Evolutionary conservation across 2,113 vertebrate species (phyloP), one percentile per base, ranked within the genome.

Genomic region (Podarcis cretensis): DNA sequence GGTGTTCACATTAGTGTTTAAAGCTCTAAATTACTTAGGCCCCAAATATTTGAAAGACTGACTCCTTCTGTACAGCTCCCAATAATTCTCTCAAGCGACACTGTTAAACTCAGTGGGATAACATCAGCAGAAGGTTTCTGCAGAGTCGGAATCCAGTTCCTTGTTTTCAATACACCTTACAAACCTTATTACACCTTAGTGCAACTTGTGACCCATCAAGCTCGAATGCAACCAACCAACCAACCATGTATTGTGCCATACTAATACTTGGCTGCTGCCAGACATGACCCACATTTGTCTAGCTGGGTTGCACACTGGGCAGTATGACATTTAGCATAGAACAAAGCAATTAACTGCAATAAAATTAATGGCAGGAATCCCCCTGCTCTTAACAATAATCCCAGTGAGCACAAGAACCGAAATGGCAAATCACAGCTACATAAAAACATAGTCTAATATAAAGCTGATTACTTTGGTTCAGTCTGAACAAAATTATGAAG

Each of bases 341-440:
- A 76, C 18, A 76, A 83, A 68, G 79, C 66, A 88, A 75, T 75
- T 37, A 43, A 76, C 20, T 23, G 27, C 80, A 75, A 75, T 69
- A 83, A 32, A 73, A 69, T 65, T 89, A 89, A 40, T 90, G 89
- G 93, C 82, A 90, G 40, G 85, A 68, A 88, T 76, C 84, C 57
- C 87, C 1, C 21, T 94, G 71, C 27, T 83, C 43, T 71, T 89
- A 88, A 86, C 90, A 79, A 30, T 83, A 86, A 78, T 40, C 57
- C 78, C 43, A 25, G 85, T 89, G 87, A 85, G 43, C 87, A 40
- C 66, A 78, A 88, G 89, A 91, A 81, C 66, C 87, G 77, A 92
- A 91, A 89, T 81, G 6, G 74, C 89, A 94, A 87, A 87, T 85
- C 89, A 87, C 86, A 90, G 84, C 68, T 80, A 48, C 88, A 78